Evolutionary conservation across 1,140 invertebrate species (phyloP), one percentile per base, ranked within the genome.

Genomic region (Sinonovacula constricta): DNA sequence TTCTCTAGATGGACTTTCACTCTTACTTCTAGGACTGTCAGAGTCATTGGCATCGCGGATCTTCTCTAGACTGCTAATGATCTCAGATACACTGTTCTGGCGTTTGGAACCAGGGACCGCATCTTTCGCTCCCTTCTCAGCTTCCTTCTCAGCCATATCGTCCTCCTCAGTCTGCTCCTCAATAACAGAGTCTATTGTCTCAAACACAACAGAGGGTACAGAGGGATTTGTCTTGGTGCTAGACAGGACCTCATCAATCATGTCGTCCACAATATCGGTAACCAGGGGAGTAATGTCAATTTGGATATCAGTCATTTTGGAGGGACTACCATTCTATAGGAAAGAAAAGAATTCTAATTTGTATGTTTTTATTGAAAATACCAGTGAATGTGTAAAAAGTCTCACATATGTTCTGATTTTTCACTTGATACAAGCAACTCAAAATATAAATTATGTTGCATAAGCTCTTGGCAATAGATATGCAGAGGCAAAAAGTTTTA

Each of bases 221-320:
- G 90, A 91, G 15, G 88, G 88, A 60, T 85, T 59, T 1, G 62
- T 68, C 10, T 84, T 86, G 7, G 82, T 81, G 14, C 87, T 89
- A 5, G 49, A 82, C 30, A 91, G 82, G 2, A 90, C 87, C 45
- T 90, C 89, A 77, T 88, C 81, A 63, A 88, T 86, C 28, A 90
- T 84, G 30, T 88, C 86, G 30, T 87, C 83, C 12, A 87, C 66
- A 26, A 90, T 83, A 14, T 84, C 85, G 65, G 26, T 67, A 1
- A 65, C 72, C n/a, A 59, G 45, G 39, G 63, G 72, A 28, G 72
- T 76, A 15, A 76, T 66, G 30, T 76, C 72, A 57, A 76, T 76
- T 63, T 76, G 72, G 30, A 76, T 63, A 54, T 71, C 57, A 28
- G 45, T 75, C 63, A 62, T 45, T 49, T 85, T 85, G n/a, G 72